Evolutionary conservation across 2,797 vertebrate species (phyloP).

Genomic region (Melanogrammus aeglefinus): DNA sequence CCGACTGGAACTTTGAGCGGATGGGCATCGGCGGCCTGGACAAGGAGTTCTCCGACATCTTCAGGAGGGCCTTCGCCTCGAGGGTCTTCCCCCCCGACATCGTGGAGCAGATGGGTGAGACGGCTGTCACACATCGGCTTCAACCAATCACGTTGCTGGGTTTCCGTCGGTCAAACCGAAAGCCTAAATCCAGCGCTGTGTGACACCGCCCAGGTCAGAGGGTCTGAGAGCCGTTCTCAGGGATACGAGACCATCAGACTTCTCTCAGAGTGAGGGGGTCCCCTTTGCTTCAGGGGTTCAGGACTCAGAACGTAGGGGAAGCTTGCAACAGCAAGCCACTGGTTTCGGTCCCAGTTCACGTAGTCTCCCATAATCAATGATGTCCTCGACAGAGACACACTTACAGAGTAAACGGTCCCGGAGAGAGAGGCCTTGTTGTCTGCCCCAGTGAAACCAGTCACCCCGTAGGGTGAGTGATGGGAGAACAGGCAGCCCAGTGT

Average conservation of each 20-base stretch:
- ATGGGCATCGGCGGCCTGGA: slow-evolving; percentile 98
- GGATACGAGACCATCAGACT: no score
- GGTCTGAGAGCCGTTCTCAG: not conserved
- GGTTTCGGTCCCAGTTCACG: not conserved
- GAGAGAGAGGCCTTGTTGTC: slow-evolving; percentile 1
- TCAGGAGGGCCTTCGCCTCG: slow-evolving; percentile 92
- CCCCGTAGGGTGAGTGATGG: not conserved
- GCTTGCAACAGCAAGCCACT: not conserved
- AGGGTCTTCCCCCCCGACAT: slow-evolving; percentile 94
- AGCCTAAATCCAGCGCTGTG: no score
- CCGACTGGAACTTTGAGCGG: slow-evolving; percentile 97
- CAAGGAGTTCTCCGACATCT: slow-evolving; percentile 95
- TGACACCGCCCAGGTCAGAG: not conserved
- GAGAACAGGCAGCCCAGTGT: slow-evolving; percentile 11
- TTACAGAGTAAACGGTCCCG: not conserved
- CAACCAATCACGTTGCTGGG: not conserved
- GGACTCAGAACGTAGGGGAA: not conserved
- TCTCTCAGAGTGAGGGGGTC: not conserved
- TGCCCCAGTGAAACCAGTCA: not conserved
- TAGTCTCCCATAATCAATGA: not conserved
- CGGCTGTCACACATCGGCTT: not conserved
- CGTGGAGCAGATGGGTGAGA: slow-evolving; percentile 98
- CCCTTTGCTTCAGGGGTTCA: not conserved
- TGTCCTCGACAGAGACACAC: not conserved
- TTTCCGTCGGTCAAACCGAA: no score